Percentiles rank a stretch among this genome's conserved stretches.
phyloP scores from a whole-genome alignment of 2,113 vertebrate species.

The Mormyrus iriodes region DNA sequence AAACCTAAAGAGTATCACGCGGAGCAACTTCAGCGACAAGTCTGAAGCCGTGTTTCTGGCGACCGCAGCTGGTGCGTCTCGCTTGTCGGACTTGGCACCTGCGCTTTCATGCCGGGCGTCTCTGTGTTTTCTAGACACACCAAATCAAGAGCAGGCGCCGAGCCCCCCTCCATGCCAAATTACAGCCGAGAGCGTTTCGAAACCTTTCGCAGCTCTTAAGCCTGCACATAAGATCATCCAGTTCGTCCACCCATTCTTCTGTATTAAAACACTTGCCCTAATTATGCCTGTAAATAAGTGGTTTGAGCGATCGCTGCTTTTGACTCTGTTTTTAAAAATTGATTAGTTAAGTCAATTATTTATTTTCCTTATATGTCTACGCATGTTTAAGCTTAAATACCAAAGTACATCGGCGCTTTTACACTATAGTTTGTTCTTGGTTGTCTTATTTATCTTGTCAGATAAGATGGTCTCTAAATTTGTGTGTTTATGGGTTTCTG shows the following conservation, averaged over 20 bases:
- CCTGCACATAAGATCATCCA: background rate
- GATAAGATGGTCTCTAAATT: background rate
- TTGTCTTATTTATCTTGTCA: background rate
- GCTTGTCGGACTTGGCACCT: background rate
- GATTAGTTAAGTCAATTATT: background rate
- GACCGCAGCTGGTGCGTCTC: background rate
- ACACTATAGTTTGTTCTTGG: background rate
- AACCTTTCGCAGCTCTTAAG: background rate
- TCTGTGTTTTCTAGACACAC: background rate
- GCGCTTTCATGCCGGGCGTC: background rate
- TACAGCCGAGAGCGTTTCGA: background rate
- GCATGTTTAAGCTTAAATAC: background rate
- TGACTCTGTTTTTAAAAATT: background rate
- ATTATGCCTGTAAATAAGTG: background rate
- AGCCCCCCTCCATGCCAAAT: background rate
- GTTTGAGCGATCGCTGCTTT: background rate
- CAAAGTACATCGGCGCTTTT: background rate
- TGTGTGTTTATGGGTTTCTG: background rate
- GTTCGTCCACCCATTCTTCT: background rate
- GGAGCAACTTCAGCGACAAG: background rate
- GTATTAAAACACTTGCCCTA: background rate
- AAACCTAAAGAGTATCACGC: background rate
- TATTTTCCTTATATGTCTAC: background rate
- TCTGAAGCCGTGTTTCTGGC: background rate
- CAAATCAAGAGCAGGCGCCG: background rate